Percentiles rank a stretch among this genome's conserved stretches.
These are phyloP conservation scores for Ectemnius cavifrons DNA, from an alignment of 2,888 invertebrate genomes.

Conservation along the genomic window DNA sequence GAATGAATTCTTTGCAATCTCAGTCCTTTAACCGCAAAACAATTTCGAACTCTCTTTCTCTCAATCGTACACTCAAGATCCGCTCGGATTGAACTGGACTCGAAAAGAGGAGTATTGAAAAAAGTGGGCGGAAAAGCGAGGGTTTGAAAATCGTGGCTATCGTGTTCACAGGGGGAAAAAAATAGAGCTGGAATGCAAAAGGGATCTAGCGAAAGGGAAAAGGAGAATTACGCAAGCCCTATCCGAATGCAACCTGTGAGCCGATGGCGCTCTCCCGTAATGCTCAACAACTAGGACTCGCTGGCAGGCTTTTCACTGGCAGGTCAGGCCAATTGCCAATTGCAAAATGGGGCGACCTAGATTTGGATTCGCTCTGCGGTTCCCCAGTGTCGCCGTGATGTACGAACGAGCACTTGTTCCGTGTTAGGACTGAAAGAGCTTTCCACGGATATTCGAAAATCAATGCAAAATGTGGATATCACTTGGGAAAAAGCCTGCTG, in stretches of 20 bases:
- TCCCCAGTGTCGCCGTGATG: conserved; percentile 24
- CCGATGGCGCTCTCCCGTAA: conserved; percentile 40
- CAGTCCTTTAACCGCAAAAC: too few relatives aligned
- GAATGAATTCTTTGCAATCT: too few relatives aligned
- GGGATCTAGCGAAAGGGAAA: not conserved
- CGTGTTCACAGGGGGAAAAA: not conserved
- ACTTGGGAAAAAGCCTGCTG: not conserved
- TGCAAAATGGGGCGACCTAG: conserved; percentile 63
- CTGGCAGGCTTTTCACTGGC: conserved; percentile 45
- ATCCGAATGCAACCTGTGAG: conserved; percentile 22
- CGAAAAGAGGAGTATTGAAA: not conserved
- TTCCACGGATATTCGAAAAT: conserved; percentile 15
- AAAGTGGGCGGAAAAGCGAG: not conserved
- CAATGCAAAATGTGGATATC: conserved; percentile 22
- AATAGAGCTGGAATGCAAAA: conserved; percentile 5
- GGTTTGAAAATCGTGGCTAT: not conserved
- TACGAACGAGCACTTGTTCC: conserved; percentile 24
- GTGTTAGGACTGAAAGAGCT: conserved; percentile 31
- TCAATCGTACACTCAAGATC: not conserved
- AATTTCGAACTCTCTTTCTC: too few relatives aligned
- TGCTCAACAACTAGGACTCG: conserved; percentile 48
- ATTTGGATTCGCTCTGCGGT: conserved; percentile 55
- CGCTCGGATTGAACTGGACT: not conserved
- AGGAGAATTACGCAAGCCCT: conserved; percentile 24
- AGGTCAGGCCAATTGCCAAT: conserved; percentile 65